Evolutionary conservation across 2,888 invertebrate genomes (phyloP).

Genomic region (Acanthococcus lagerstroemiae): DNA sequence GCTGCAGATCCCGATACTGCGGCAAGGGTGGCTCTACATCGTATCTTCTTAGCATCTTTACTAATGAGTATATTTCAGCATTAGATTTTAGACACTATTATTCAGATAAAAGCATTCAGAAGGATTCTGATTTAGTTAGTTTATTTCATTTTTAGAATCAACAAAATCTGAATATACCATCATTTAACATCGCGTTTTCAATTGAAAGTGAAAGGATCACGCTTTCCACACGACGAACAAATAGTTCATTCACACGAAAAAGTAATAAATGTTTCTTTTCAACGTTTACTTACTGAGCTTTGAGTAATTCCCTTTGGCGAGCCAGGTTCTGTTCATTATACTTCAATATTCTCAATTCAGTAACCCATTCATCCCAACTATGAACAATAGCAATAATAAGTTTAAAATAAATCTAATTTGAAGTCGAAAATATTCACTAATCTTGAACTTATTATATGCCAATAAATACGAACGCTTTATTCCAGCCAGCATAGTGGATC

Average conservation of each 20-base stretch:
- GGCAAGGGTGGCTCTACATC: conserved; percentile 12
- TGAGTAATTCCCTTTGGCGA: conserved; percentile 74
- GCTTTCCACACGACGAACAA: too few species aligned
- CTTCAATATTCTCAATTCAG: conserved; percentile 79
- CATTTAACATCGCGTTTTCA: too few species aligned
- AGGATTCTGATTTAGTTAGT: too few species aligned
- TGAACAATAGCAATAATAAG: conserved; percentile 36
- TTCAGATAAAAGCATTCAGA: too few species aligned
- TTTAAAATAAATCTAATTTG: background rate
- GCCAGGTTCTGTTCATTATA: conserved; percentile 81
- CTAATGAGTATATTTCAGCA: background rate
- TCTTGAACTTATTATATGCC: too few species aligned
- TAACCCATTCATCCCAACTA: conserved; percentile 88
- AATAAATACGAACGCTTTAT: too few species aligned
- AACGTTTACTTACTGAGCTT: conserved; percentile 65
- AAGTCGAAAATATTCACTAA: background rate
- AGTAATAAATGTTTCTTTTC: too few species aligned
- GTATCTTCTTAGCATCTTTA: conserved; percentile 16
- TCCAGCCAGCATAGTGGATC: conserved; percentile 97
- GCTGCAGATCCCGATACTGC: background rate
- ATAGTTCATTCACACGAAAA: too few species aligned
- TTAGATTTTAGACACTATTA: too few species aligned
- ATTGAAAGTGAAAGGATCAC: too few species aligned
- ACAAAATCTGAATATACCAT: too few species aligned
- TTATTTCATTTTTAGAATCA: too few species aligned